phyloP scores from a whole-genome alignment of 2,797 vertebrate genomes.

The Sparus aurata region DNA sequence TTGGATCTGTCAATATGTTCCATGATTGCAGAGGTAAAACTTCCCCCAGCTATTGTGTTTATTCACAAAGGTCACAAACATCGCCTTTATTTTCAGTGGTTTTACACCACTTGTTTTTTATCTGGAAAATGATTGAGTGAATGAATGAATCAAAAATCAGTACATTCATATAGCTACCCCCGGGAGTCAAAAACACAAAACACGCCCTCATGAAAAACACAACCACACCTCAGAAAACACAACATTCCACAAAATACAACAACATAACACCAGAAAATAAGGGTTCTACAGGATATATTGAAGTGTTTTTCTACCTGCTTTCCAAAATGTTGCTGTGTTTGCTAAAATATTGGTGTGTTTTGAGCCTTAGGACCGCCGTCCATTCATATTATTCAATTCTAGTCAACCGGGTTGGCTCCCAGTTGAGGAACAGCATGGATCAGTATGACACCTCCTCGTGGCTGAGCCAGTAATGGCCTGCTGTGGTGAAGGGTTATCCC shows the following conservation, averaged over 20 bases:
- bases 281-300: too few relatives aligned
- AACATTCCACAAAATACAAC: too few relatives aligned
- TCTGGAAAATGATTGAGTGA: neutral
- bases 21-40: neutral
- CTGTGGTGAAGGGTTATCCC: slow-evolving; percentile 7
- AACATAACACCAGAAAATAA: too few relatives aligned
- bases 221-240: neutral
- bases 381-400: neutral
- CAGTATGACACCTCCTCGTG: neutral
- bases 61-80: neutral
- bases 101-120: neutral
- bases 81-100: neutral
- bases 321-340: too few relatives aligned
- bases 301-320: too few relatives aligned
- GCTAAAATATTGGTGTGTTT: too few relatives aligned
- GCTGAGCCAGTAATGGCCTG: slow-evolving; percentile 14
- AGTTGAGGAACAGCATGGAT: slow-evolving; percentile 9
- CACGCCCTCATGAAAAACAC: too few relatives aligned
- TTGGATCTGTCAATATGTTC: neutral
- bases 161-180: too few relatives aligned
- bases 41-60: too few relatives aligned
- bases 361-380: too few relatives aligned
- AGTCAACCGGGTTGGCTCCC: neutral
- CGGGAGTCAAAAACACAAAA: neutral
- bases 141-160: too few relatives aligned